Percentiles rank a stretch among this genome's conserved stretches.
Evolutionary conservation across 2,797 vertebrate genomes (phyloP).

Genomic region (Macropus fuliginosus): DNA sequence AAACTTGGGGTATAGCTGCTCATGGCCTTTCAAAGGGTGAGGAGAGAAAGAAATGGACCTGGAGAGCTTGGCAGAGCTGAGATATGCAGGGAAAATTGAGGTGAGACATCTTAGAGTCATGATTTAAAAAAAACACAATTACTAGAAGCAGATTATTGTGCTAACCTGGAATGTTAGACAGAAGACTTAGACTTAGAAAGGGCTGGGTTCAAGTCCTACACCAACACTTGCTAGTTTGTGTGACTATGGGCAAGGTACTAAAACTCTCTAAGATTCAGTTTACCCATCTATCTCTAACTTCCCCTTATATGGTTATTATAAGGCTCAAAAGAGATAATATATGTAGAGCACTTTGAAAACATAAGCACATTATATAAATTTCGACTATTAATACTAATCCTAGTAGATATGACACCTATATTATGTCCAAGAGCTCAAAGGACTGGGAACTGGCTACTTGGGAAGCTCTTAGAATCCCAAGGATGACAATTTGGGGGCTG

Average conservation of each 20-base stretch:
- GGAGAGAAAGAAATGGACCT: background rate
- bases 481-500: background rate
- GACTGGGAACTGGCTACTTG: background rate
- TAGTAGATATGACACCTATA: background rate
- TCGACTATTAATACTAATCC: background rate
- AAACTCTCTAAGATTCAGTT: background rate
- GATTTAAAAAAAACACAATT: background rate
- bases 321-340: background rate
- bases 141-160: background rate
- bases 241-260: background rate
- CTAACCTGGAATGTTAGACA: background rate
- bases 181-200: background rate
- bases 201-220: background rate
- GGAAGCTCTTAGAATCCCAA: background rate
- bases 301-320: background rate
- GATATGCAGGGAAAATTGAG: background rate
- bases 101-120: background rate
- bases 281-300: background rate
- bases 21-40: background rate
- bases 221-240: background rate
- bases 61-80: background rate
- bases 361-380: background rate
- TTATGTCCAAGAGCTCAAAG: background rate
- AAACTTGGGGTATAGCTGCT: background rate
- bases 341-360: background rate